Conservation (phyloP, 2,113 vertebrate species). For the Elgaria multicarinata region DNA sequence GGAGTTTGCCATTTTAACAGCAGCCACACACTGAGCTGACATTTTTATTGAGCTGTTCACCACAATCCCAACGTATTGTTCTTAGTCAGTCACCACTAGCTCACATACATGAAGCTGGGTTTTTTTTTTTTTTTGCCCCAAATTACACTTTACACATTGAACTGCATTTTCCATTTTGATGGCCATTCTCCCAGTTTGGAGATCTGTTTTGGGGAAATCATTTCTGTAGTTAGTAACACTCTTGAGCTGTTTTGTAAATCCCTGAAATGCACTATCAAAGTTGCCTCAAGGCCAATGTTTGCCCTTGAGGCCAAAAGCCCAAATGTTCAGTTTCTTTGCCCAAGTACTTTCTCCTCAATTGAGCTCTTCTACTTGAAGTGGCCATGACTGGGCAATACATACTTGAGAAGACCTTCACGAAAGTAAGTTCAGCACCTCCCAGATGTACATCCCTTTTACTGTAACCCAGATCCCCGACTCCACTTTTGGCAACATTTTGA, state of each 20-base stretch:
- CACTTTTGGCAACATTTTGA: neutral
- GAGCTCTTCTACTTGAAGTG: neutral
- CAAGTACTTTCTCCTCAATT: neutral
- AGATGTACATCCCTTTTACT: neutral
- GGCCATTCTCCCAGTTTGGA: no score
- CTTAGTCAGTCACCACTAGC: no score
- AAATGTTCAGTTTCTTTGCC: neutral
- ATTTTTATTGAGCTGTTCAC: no score
- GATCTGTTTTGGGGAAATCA: neutral
- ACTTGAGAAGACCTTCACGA: neutral
- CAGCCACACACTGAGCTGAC: no score
- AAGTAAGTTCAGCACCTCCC: neutral
- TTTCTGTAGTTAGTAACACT: neutral
- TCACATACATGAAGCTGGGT: no score
- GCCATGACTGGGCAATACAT: neutral
- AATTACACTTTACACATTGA: no score
- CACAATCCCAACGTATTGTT: no score
- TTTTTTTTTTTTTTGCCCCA: no score
- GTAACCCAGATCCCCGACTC: neutral
- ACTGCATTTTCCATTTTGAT: no score
- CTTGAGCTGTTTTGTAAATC: neutral
- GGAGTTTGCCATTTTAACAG: no score
- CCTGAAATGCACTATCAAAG: neutral
- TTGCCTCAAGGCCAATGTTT: neutral
- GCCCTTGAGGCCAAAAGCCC: no score